Evolutionary conservation across 2,888 invertebrate species (phyloP).

Genomic region (Lissonota sp.): DNA sequence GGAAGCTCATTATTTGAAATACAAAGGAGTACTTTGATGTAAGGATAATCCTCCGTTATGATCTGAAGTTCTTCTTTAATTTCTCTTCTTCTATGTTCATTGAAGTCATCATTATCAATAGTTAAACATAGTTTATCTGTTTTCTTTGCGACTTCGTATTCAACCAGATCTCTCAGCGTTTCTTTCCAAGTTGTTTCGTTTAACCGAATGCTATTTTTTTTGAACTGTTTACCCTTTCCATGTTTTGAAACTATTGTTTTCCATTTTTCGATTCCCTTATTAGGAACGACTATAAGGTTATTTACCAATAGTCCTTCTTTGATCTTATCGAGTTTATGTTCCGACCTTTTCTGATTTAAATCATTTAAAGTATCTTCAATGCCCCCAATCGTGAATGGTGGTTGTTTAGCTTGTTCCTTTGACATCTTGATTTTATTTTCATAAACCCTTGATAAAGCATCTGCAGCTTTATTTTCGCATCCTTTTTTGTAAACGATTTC

Average conservation of each 20-base stretch:
- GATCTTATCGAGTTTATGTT: conserved; percentile 13
- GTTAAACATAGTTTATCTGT: background rate
- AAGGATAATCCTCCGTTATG: conserved; percentile 3
- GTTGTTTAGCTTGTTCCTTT: conserved; percentile 5
- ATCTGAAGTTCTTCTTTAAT: conserved; percentile 12
- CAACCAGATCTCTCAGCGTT: conserved; percentile 12
- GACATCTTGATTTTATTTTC: conserved; percentile 16
- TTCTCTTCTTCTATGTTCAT: conserved; percentile 9
- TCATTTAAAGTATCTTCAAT: conserved; percentile 10
- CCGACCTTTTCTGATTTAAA: conserved; percentile 11
- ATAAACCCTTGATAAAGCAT: conserved; percentile 27
- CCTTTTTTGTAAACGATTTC: conserved; percentile 38
- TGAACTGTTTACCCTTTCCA: conserved; percentile 10
- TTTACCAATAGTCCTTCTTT: conserved; percentile 10
- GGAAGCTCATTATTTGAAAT: conserved; percentile 3
- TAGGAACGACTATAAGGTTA: conserved; percentile 3
- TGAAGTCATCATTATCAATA: conserved; percentile 22
- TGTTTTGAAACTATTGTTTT: background rate
- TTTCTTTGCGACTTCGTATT: conserved; percentile 6
- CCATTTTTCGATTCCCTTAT: conserved; percentile 1
- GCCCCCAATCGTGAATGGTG: background rate
- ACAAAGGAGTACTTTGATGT: conserved; percentile 1
- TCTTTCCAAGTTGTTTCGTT: conserved; percentile 8
- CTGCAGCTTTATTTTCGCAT: conserved; percentile 34
- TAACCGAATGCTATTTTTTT: conserved; percentile 2